Base-by-base conservation (phyloP, 2,888 invertebrate species). In the Tigriopus californicus region DNA sequence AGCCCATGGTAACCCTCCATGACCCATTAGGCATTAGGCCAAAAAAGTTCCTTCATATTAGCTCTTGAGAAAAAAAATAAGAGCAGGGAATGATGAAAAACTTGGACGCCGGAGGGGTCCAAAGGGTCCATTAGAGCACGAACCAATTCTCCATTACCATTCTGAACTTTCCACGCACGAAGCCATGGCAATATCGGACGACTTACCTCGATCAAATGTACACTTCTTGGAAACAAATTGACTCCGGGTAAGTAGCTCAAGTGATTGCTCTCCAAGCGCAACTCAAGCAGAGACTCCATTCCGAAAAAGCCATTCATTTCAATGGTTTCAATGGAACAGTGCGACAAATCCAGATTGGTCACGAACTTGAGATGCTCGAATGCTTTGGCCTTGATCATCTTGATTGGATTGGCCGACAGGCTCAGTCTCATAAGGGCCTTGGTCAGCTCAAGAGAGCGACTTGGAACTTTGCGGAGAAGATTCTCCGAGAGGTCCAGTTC, bases 401-500 rank as follows among this genome's bases (percentile, higher is more conserved):
- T 56, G 20, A 56, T 56, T 11, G 56, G 56, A 46, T 56, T 56
- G 4, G 44, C 56, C 15, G 42, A 42, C 6, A 56, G 44, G 44
- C 24, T 56, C 18, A 56, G 44, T 15, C 44, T 56, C 56, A 56
- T 56, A 12, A 56, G 46, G 15, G 56, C 56, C 15, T 56, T 56
- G 10, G 56, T 46, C 13, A 46, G 20, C 22, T 56, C 46, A 42
- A 44, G 44, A 15, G 56, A 20, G 20, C 46, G 22, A 13, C 22
- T 44, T 15, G 56, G 56, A 11, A 56, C 33, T 24, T 56, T 24
- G n/a, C 44, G 18, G 25, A 56, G 20, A 20, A 22, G 44, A 56
- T 56, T 56, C 25, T 56, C 56, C 12, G 56, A 56, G 22, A 56
- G 25, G 33, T 56, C 56, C 56, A 56, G 24, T 22, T 56, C 56